Evolutionary conservation across 1,140 invertebrate genomes (phyloP).

Genomic region (Heliconius melpomene): DNA sequence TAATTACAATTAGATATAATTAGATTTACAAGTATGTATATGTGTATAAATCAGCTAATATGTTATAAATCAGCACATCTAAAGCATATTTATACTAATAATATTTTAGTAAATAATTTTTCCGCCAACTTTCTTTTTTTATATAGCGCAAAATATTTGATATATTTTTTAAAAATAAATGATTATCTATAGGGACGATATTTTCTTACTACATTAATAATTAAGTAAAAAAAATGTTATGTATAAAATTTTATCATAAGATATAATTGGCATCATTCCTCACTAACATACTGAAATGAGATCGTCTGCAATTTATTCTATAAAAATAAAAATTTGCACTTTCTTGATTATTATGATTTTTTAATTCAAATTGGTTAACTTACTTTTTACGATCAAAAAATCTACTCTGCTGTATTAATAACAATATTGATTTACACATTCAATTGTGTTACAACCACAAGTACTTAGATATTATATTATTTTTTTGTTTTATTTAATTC

Average conservation of each 20-base stretch:
- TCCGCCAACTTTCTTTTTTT: background rate
- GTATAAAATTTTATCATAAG: constrained; percentile 4
- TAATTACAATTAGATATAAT: background rate
- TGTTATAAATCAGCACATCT: background rate
- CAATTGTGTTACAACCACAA: background rate
- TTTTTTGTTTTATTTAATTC: background rate
- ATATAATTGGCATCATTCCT: constrained; percentile 9
- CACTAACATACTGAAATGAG: background rate
- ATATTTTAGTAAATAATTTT: background rate
- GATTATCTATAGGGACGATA: constrained; percentile 6
- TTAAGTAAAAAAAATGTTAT: background rate
- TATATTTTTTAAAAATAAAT: background rate
- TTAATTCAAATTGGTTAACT: no score
- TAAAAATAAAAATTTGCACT: background rate
- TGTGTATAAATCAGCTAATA: background rate
- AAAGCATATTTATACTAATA: background rate
- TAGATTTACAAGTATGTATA: background rate
- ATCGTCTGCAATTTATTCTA: background rate
- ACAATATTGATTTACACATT: background rate
- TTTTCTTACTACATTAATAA: background rate
- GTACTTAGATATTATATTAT: background rate
- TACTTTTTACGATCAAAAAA: no score
- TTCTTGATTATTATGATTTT: background rate
- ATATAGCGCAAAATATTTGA: background rate
- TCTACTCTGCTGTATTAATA: background rate